Percentiles rank a stretch among this genome's conserved stretches.
These are phyloP conservation scores for Cossypha caffra DNA, from an alignment of 2,797 vertebrate genomes.

Conservation along the genomic window DNA sequence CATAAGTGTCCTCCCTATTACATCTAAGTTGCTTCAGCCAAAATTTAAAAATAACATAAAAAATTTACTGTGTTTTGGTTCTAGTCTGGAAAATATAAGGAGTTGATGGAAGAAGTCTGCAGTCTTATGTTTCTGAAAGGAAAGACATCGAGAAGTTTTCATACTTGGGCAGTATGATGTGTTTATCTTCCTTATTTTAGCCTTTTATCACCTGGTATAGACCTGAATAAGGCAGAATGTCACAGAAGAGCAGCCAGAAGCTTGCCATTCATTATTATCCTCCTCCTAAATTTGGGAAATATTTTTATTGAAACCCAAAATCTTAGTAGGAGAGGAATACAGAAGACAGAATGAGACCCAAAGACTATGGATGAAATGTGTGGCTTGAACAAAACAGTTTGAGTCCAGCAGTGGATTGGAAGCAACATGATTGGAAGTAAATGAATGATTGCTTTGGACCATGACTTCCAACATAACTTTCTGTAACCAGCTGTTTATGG, in stretches of 20 bases:
- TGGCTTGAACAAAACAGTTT: not conserved
- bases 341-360: not conserved
- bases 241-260: not conserved
- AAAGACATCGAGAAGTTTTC: not conserved
- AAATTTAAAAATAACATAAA: constrained; percentile 69
- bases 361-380: not conserved
- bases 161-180: not conserved
- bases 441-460: not conserved
- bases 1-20: constrained; percentile 54
- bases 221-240: not conserved
- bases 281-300: not conserved
- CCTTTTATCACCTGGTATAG: not conserved
- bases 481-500: not conserved
- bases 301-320: not conserved
- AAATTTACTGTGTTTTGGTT: constrained; percentile 51
- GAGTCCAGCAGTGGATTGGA: not conserved
- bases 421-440: not conserved
- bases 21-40: constrained; percentile 57
- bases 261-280: not conserved
- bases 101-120: constrained; percentile 18
- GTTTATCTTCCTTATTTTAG: not conserved
- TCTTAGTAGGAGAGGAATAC: not conserved
- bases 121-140: not conserved
- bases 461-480: not conserved
- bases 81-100: constrained; percentile 55